Evolutionary conservation across 2,113 vertebrate species (phyloP).

Genomic region (Eudyptes chrysolophus): DNA sequence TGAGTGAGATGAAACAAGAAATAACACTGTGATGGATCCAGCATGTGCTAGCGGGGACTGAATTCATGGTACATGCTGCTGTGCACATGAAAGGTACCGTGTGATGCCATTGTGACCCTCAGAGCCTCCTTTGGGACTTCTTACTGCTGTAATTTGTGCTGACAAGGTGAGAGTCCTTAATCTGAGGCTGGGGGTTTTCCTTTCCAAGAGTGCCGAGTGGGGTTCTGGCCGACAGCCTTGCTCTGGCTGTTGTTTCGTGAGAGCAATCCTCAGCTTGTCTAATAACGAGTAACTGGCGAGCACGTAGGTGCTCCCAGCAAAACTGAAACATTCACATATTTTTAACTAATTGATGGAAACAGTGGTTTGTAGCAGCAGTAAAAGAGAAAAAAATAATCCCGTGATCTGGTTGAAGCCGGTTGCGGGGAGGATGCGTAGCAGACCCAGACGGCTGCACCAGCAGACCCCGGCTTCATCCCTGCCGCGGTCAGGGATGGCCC

Average conservation of each 20-base stretch:
- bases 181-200: not conserved
- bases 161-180: not conserved
- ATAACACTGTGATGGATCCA: not conserved
- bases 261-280: not conserved
- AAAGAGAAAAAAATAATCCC: not conserved
- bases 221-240: not conserved
- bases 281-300: not conserved
- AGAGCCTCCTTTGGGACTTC: not conserved
- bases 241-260: not conserved
- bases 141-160: not conserved
- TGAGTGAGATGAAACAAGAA: not conserved
- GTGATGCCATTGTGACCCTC: not conserved
- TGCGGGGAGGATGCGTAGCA: not conserved
- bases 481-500: not conserved
- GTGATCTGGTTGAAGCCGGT: rapidly evolving
- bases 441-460: not conserved
- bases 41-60: rapidly evolving
- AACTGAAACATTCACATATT: not conserved
- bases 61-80: not conserved
- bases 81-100: not conserved
- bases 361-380: not conserved
- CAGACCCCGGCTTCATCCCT: not conserved
- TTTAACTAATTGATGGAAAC: not conserved
- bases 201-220: not conserved
- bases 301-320: not conserved